phyloP scores from a whole-genome alignment of 2,888 invertebrate species.

The Alviniconcha strummeri region DNA sequence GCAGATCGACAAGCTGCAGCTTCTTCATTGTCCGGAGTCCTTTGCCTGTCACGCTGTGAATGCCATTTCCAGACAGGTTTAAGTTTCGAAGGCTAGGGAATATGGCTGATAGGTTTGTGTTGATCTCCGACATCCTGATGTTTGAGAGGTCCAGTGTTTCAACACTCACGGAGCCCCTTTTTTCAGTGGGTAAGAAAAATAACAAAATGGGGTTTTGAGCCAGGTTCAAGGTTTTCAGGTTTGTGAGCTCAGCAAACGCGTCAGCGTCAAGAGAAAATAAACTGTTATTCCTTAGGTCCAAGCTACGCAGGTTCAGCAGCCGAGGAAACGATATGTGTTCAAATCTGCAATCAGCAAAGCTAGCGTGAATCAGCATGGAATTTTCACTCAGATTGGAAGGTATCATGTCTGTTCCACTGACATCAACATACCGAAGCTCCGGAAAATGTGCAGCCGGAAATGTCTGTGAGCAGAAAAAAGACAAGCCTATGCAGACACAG shows the following conservation, averaged over 20 bases:
- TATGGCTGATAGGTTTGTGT: background rate
- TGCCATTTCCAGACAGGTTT: background rate
- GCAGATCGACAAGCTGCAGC: slow-evolving; percentile 12
- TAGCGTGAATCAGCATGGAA: slow-evolving; percentile 5
- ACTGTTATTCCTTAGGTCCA: slow-evolving; percentile 12
- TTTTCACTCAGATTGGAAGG: background rate
- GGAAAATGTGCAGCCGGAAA: background rate
- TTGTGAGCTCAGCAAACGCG: background rate
- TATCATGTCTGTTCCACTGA: background rate
- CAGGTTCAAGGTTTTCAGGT: background rate
- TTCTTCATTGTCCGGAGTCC: slow-evolving; percentile 6
- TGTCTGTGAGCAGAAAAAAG: background rate
- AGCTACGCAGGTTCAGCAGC: slow-evolving; percentile 9
- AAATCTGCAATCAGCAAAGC: background rate
- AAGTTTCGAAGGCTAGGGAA: slow-evolving; percentile 24
- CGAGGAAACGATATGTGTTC: background rate
- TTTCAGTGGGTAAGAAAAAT: background rate
- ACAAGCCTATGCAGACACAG: slow-evolving; percentile 15
- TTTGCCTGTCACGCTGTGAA: background rate
- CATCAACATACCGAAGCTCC: slow-evolving; percentile 9
- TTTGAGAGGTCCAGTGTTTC: slow-evolving; percentile 24
- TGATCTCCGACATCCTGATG: slow-evolving; percentile 4
- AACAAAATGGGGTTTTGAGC: background rate
- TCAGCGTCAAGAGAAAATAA: background rate
- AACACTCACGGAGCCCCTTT: background rate